Evolutionary conservation across 2,888 invertebrate genomes (phyloP).

Genomic region (Tetragnatha montana): DNA sequence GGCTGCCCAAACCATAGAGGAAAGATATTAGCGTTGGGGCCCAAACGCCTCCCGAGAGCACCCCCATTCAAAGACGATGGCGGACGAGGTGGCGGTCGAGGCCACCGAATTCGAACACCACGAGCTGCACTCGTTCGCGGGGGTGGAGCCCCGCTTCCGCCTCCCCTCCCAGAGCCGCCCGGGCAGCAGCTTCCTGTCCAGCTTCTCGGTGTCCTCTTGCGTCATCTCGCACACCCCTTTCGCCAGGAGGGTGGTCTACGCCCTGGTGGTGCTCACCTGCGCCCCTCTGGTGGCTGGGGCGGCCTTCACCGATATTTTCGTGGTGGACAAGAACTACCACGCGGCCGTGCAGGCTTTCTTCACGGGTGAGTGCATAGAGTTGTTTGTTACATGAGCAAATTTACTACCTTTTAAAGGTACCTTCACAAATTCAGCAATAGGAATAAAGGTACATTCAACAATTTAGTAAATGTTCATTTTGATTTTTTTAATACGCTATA

Average conservation of each 20-base stretch:
- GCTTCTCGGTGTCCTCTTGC: conserved; percentile 40
- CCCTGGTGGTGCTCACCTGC: conserved; percentile 21
- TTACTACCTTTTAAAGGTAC: no score
- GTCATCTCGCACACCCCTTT: conserved; percentile 30
- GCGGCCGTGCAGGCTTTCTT: conserved; percentile 38
- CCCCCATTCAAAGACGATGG: not conserved
- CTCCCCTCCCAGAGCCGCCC: not conserved
- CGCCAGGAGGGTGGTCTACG: conserved; percentile 21
- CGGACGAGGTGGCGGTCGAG: conserved; percentile 43
- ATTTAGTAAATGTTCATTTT: no score
- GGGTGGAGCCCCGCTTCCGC: conserved; percentile 21
- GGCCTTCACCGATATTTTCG: conserved; percentile 46
- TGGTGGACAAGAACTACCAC: conserved; percentile 48
- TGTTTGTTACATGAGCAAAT: no score
- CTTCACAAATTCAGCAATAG: no score
- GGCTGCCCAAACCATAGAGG: no score
- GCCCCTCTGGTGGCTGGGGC: conserved; percentile 35
- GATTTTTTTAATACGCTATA: no score
- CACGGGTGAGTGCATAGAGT: conserved; percentile 34
- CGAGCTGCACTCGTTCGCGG: conserved; percentile 44
- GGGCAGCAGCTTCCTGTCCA: conserved; percentile 60
- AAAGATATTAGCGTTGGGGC: no score
- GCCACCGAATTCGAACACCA: conserved; percentile 59
- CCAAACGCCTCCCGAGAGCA: not conserved
- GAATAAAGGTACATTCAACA: no score